Conservation (phyloP, 2,797 vertebrate genomes). For the Zenarchopterus dispar region DNA sequence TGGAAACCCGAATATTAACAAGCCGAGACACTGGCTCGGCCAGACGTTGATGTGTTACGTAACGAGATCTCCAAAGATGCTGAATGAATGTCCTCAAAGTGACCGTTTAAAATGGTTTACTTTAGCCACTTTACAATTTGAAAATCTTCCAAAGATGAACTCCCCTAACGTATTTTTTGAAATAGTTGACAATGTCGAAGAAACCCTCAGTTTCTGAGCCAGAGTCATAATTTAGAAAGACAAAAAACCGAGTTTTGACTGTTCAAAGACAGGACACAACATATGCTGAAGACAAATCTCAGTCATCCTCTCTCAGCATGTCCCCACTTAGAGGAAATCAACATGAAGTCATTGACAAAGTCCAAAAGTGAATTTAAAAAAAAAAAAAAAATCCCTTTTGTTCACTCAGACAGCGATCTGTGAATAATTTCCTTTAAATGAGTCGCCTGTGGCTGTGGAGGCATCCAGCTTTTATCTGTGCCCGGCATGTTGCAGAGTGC, state of each 20-base stretch:
- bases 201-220: no score
- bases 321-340: no score
- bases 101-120: not conserved
- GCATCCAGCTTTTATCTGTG: conserved; percentile 51
- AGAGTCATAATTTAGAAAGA: no score
- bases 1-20: conserved; percentile 74
- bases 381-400: conserved; percentile 28
- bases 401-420: conserved; percentile 57
- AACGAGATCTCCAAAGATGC: conserved; percentile 41
- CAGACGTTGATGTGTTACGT: conserved; percentile 55
- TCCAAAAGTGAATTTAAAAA: conserved; percentile 27
- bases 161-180: no score
- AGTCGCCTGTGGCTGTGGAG: conserved; percentile 55
- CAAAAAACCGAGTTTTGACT: no score
- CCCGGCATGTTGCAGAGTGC: conserved; percentile 40
- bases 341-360: conserved; percentile 11
- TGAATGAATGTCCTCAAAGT: conserved; percentile 16
- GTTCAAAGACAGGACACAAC: no score
- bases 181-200: no score
- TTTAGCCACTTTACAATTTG: not conserved
- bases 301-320: not conserved
- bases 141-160: no score
- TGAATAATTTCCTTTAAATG: conserved; percentile 66
- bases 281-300: no score
- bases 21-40: conserved; percentile 44